phyloP scores from a whole-genome alignment of 2,888 invertebrate species.

The Drosophila pseudotakahashii region DNA sequence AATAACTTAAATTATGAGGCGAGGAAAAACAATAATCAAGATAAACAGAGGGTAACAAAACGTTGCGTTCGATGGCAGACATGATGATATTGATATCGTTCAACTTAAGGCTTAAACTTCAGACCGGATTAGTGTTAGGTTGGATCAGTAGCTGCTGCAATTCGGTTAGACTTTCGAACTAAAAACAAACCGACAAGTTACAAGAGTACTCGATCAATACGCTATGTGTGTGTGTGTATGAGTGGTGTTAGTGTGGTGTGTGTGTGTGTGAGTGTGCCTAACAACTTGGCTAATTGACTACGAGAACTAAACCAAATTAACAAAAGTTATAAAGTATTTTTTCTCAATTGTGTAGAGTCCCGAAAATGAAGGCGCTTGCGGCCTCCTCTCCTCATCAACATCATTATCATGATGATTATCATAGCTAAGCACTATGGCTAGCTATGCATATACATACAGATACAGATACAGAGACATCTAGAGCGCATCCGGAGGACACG shows the following conservation, averaged over 20 bases:
- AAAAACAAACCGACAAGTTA: slow-evolving; percentile 57
- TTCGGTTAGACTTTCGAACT: slow-evolving; percentile 41
- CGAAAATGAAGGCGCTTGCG: slow-evolving; percentile 24
- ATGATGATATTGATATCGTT: slow-evolving; percentile 16
- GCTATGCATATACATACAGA: slow-evolving; percentile 47
- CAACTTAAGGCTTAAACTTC: slow-evolving; percentile 34
- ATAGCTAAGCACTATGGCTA: not conserved
- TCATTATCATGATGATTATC: slow-evolving; percentile 5
- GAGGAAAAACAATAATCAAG: slow-evolving; percentile 55
- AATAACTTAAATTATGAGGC: slow-evolving; percentile 63
- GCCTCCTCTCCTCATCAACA: slow-evolving; percentile 14
- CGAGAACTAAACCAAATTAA: slow-evolving; percentile 51
- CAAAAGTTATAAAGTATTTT: slow-evolving; percentile 38
- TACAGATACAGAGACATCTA: slow-evolving; percentile 52
- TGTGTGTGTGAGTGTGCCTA: slow-evolving; percentile 34
- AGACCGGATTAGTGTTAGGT: slow-evolving; percentile 28
- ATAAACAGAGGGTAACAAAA: slow-evolving; percentile 49
- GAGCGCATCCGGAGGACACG: slow-evolving; percentile 27
- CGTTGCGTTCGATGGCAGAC: slow-evolving; percentile 44
- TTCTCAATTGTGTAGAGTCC: slow-evolving; percentile 30
- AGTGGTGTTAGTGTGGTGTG: slow-evolving; percentile 18
- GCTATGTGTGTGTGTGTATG: slow-evolving; percentile 12
- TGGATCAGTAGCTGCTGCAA: slow-evolving; percentile 14
- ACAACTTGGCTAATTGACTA: slow-evolving; percentile 52
- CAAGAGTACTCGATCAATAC: slow-evolving; percentile 4